Evolutionary conservation across 2,113 vertebrate genomes (phyloP), one percentile per base, ranked within the genome.

Genomic region (Ictalurus punctatus): DNA sequence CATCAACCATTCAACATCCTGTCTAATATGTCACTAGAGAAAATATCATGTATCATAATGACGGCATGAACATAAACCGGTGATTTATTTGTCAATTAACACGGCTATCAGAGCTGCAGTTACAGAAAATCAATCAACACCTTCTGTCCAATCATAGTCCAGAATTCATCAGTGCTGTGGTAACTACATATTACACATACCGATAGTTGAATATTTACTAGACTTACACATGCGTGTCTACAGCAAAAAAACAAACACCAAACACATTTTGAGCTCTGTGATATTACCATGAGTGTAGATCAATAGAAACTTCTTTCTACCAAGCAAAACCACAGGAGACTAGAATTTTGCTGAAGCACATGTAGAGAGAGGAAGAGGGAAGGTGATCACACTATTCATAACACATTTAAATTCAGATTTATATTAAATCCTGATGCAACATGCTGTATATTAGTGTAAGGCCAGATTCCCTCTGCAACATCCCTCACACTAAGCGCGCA

Each of bases 221-320:
- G 12, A 2, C 40, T 23, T 65, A 65, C 34, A 61, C 44, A 40
- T 13, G 17, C n/a, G 54, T 65, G 74, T 73, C 34, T 74, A 74
- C 19, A 30, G 7, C 69, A 81, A 13, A 74, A 74, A 74, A 0
- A 40, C 71, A 74, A 17, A 40, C 16, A 19, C 69, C 69, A 37
- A 73, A 88, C 27, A 92, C 30, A 52, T 40, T 92, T 92, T 92
- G 83, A 74, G 91, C 86, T 91, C 88, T 81, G 87, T 90, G 85
- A 90, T 63, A 90, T 67, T 92, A 91, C 90, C 91, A 93, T 92
- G 89, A 90, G 87, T 71, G 91, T 91, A 92, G 92, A 94, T 94
- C 93, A 91, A 93, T 93, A 91, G 86, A 90, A 88, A 52, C 73
- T 0, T 88, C 88, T 89, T 93, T 79, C 84, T 78, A 89, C 44